A percentile compares a stretch with the other conserved stretches of the same genome.
Conservation (phyloP, 2,113 vertebrate genomes). For the Phaethornis superciliosus region DNA sequence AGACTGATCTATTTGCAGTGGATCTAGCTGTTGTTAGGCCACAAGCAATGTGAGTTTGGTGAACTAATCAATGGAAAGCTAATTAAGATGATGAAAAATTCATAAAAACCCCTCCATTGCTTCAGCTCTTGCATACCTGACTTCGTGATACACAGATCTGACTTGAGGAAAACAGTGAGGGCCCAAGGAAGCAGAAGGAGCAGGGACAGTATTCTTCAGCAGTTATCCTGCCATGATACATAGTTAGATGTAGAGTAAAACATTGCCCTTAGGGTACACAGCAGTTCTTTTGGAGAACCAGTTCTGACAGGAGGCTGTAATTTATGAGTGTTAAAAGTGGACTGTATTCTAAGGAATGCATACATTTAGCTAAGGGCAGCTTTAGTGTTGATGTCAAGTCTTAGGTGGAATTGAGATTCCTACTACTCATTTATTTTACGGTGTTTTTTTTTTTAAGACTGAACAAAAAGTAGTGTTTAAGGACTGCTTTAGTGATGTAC, state of each 20-base stretch:
- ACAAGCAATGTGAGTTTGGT: background rate
- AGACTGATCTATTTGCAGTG: background rate
- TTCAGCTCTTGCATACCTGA: background rate
- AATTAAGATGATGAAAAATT: background rate
- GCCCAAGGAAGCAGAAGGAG: background rate
- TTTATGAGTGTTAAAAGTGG: background rate
- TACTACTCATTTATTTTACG: background rate
- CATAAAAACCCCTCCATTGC: background rate
- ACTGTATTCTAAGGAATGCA: background rate
- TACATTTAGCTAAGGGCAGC: background rate
- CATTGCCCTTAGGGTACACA: background rate
- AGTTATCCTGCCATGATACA: background rate
- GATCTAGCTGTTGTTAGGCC: background rate
- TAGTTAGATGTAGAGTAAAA: background rate
- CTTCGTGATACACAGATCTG: background rate
- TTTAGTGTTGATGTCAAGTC: background rate
- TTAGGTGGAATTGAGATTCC: background rate
- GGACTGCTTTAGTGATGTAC: background rate
- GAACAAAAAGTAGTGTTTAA: background rate
- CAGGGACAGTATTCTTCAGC: background rate
- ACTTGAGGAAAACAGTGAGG: background rate
- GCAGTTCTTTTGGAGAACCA: background rate
- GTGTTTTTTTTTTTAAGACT: background rate
- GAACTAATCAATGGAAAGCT: background rate
- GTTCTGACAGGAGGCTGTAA: background rate